A percentile compares a stretch with the other conserved stretches of the same genome.
Conservation (phyloP, 2,888 invertebrate species). For the Artemia sinica region DNA sequence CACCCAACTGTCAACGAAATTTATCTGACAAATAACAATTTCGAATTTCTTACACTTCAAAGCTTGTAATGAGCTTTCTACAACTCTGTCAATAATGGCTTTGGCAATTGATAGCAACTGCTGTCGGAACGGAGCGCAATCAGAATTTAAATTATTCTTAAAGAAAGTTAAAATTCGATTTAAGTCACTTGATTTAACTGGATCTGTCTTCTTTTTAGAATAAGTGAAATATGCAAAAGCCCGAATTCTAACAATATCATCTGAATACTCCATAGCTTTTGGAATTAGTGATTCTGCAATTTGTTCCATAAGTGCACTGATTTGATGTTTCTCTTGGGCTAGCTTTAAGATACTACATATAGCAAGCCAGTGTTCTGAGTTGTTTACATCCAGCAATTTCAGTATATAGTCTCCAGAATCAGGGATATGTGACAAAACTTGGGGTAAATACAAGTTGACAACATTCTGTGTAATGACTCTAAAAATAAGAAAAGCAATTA, state of each 20-base stretch:
- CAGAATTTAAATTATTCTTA: neutral
- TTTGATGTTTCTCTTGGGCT: neutral
- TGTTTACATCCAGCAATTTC: neutral
- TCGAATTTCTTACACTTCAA: neutral
- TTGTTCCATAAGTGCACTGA: neutral
- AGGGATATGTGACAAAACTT: neutral
- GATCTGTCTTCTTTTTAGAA: neutral
- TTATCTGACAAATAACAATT: neutral
- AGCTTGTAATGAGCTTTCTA: conserved; percentile 4
- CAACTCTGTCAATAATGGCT: neutral
- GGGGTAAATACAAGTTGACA: conserved; percentile 1
- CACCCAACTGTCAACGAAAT: neutral
- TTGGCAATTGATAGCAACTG: neutral
- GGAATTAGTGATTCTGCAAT: neutral
- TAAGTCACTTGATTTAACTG: neutral
- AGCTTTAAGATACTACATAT: conserved; percentile 4
- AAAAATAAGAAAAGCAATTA: no score
- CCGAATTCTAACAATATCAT: conserved; percentile 11
- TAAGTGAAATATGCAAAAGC: neutral
- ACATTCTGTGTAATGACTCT: neutral
- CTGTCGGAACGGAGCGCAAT: neutral
- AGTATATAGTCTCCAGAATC: neutral
- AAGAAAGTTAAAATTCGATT: neutral
- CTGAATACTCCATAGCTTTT: neutral
- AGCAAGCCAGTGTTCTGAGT: neutral